Conservation (phyloP, 23 tunicate species). For the Corella eumyota region DNA sequence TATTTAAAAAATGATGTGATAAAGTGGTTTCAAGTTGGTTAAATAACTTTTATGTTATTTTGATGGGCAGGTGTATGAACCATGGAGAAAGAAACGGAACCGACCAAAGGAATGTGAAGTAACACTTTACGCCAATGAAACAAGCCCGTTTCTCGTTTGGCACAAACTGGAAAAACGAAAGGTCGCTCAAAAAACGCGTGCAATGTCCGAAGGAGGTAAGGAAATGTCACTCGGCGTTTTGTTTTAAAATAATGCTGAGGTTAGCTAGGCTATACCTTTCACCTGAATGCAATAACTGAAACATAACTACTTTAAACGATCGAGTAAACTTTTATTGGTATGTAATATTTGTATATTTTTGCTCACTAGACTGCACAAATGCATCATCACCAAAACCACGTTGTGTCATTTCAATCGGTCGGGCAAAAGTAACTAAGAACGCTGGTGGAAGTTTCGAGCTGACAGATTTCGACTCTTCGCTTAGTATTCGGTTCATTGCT, state of each 20-base stretch:
- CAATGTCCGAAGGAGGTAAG: too few species aligned
- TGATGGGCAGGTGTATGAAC: constrained; percentile 44
- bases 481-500: constrained; percentile 60
- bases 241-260: too few species aligned
- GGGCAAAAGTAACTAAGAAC: constrained; percentile 60
- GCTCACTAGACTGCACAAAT: constrained; percentile 11
- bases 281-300: too few species aligned
- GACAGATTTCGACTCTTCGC: constrained; percentile 56
- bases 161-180: constrained; percentile 36
- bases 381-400: constrained; percentile 37
- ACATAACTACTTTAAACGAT: too few species aligned
- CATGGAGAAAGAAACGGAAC: constrained; percentile 57
- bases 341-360: too few species aligned
- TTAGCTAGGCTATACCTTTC: too few species aligned
- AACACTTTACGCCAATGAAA: constrained; percentile 68
- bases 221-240: too few species aligned
- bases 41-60: too few species aligned
- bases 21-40: too few species aligned
- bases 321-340: too few species aligned
- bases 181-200: neutral
- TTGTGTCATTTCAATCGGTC: constrained; percentile 59
- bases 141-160: constrained; percentile 81
- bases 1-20: too few species aligned
- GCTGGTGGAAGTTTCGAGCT: constrained; percentile 72
- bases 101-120: constrained; percentile 63